phyloP scores from a whole-genome alignment of 2,888 invertebrate genomes.

The Zootermopsis nevadensis region DNA sequence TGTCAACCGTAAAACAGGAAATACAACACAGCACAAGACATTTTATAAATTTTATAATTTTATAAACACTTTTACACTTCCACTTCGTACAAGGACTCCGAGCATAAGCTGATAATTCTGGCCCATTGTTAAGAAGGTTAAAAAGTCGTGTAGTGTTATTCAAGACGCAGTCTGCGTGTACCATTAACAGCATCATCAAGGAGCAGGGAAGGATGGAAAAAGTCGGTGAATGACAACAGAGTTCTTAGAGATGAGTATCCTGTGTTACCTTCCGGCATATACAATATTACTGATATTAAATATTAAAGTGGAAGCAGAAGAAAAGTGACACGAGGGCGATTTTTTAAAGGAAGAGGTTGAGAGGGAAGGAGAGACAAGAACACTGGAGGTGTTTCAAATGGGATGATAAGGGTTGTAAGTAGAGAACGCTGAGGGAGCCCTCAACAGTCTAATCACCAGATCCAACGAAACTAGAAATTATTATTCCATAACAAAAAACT shows the following conservation, averaged over 20 bases:
- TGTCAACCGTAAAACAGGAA: too few relatives aligned
- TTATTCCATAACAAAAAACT: too few relatives aligned
- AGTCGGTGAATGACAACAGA: constrained; percentile 1
- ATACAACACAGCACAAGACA: too few relatives aligned
- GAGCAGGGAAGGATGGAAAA: not conserved
- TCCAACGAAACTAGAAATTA: not conserved
- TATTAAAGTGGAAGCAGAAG: constrained; percentile 38
- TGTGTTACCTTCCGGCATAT: constrained; percentile 1
- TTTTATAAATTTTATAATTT: too few relatives aligned
- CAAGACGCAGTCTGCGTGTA: constrained; percentile 22
- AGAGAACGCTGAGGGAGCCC: not conserved
- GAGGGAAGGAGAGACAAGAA: constrained; percentile 14
- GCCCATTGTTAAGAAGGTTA: constrained; percentile 21
- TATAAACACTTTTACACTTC: constrained; percentile 7
- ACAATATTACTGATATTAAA: constrained; percentile 43
- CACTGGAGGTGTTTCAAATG: constrained; percentile 27
- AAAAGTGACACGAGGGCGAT: constrained; percentile 37
- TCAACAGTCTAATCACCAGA: constrained; percentile 20
- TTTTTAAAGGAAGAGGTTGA: constrained; percentile 29
- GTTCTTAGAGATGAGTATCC: not conserved
- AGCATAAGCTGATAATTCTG: constrained; percentile 18
- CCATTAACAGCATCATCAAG: constrained; percentile 35
- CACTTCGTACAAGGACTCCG: not conserved
- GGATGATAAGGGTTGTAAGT: constrained; percentile 28
- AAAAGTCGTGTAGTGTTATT: constrained; percentile 35